These are phyloP conservation scores for Cydia amplana DNA, from an alignment of 1,140 invertebrate genomes.

Conservation along the genomic window DNA sequence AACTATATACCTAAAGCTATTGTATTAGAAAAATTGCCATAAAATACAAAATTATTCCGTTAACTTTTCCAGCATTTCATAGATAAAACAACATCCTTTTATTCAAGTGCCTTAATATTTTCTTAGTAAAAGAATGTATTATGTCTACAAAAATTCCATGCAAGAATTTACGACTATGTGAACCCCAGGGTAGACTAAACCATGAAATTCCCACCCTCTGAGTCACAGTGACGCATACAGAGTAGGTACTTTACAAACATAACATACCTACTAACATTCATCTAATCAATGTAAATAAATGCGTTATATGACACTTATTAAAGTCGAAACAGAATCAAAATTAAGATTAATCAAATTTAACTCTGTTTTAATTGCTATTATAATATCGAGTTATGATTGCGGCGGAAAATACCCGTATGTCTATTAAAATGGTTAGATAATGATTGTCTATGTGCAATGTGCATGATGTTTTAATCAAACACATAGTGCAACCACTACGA, in stretches of 20 bases:
- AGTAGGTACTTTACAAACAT: not conserved
- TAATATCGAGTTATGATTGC: not conserved
- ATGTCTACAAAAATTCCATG: constrained; percentile 36
- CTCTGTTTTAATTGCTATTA: not conserved
- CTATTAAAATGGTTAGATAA: not conserved
- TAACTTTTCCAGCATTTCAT: not conserved
- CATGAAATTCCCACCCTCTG: constrained; percentile 39
- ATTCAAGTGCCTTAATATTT: not conserved
- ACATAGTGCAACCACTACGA: no score
- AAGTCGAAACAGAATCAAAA: no score
- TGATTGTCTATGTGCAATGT: not conserved
- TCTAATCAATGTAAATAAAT: no score
- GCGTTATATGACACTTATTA: no score
- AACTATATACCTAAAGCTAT: not conserved
- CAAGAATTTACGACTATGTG: constrained; percentile 31
- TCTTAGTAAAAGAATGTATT: constrained; percentile 38
- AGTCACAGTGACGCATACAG: constrained; percentile 19
- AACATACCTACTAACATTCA: no score
- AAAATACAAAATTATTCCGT: not conserved
- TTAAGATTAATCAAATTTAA: not conserved
- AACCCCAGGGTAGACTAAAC: constrained; percentile 46
- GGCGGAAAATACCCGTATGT: not conserved
- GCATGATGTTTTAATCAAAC: not conserved
- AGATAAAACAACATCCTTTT: not conserved
- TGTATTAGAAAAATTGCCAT: not conserved